Percentiles rank a stretch among this genome's conserved stretches.
phyloP scores from a whole-genome alignment of 2,113 vertebrate species.

The Rynchops niger region DNA sequence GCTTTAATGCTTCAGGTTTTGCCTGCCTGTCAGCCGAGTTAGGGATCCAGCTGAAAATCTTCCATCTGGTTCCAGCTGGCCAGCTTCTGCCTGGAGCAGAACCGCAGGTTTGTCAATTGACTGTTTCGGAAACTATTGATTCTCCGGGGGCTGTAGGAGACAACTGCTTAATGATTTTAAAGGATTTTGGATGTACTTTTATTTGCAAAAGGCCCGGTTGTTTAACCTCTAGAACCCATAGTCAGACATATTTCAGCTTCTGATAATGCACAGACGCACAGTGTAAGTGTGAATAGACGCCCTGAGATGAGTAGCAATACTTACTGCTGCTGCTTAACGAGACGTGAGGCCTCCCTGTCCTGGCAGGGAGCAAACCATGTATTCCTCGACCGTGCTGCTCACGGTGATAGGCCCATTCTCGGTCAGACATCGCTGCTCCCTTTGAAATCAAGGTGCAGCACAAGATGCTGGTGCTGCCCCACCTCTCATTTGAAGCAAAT shows the following conservation, averaged over 20 bases:
- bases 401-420: not conserved
- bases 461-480: not conserved
- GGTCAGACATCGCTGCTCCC: not conserved
- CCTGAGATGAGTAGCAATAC: not conserved
- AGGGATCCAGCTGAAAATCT: not conserved
- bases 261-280: not conserved
- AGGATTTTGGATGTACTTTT: not conserved
- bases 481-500: not conserved
- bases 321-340: not conserved
- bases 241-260: not conserved
- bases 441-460: not conserved
- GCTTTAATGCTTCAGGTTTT: not conserved
- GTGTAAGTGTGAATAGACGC: not conserved
- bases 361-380: not conserved
- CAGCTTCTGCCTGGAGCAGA: not conserved
- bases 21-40: not conserved
- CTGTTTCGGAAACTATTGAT: not conserved
- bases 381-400: not conserved
- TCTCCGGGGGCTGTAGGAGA: not conserved
- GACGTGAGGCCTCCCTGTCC: not conserved
- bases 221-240: not conserved
- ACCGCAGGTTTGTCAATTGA: fast-evolving
- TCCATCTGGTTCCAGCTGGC: not conserved
- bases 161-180: not conserved
- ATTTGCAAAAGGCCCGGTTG: not conserved